Evolutionary conservation across 1,140 invertebrate genomes (phyloP), one percentile per base, ranked within the genome.

Genomic region (Acromyrmex echinatior): DNA sequence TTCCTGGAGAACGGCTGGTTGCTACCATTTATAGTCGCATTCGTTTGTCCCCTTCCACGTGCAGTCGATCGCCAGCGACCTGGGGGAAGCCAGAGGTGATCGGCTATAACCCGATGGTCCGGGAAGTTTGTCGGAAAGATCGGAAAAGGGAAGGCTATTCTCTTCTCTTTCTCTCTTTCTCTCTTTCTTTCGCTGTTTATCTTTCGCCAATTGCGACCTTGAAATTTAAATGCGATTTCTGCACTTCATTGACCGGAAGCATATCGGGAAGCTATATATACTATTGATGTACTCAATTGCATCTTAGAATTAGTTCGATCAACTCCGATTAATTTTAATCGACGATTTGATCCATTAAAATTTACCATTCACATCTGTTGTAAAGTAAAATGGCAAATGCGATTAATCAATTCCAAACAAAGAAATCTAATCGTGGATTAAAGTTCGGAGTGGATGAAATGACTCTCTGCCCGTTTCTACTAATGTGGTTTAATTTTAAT

Each of bases 21-120:
- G 92, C 92, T 93, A 91, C 91, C 93, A 93, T 95, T 95, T 95
- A 95, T 94, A 95, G 92, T 82, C 25, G 90, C 76, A 68, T 90
- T 91, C 91, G 91, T 92, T 91, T 90, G 93, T 92, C 93, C 93
- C 93, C 93, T 93, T 91, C 92, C 31, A 85, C 84, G 53, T 79
- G 53, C n/a, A 49, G 51, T 80, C 86, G 87, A 88, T 77, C 76
- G 88, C 91, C 88, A 88, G 84, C 90, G 86, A 92, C 87, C 91
- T 88, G 87, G 89, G 90, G 82, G 87, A 78, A 90, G 82, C 81
- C 89, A 86, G 81, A 91, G 82, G 86, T 86, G 87, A 88, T 88
- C 89, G 86, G 82, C 73, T 77, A 45, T 45, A 66, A 73, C 49
- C 86, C 39, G 80, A 66, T 68, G 58, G 77, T 71, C 87, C 78